phyloP scores from a whole-genome alignment of 2,113 vertebrate genomes.

The Epinephelus cyanopodus region DNA sequence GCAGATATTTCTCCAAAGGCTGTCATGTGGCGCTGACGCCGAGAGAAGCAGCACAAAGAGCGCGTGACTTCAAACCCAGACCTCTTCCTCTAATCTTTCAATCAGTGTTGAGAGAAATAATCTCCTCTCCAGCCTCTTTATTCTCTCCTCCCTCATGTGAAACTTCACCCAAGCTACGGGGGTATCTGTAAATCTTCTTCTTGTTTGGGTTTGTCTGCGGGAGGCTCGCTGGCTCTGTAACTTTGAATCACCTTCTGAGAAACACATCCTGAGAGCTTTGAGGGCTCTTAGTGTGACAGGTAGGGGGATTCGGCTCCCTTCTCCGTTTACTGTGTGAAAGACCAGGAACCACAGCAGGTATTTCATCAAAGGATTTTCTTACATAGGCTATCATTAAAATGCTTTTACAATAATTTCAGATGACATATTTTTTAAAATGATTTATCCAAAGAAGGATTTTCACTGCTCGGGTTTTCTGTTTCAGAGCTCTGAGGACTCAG shows the following conservation, averaged over 20 bases:
- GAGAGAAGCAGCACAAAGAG: slow-evolving; percentile 19
- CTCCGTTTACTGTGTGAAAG: slow-evolving; percentile 44
- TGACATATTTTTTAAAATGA: slow-evolving; percentile 31
- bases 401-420: slow-evolving; percentile 42
- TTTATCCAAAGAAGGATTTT: slow-evolving; percentile 26
- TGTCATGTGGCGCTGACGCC: slow-evolving; percentile 10
- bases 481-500: slow-evolving; percentile 11
- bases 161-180: slow-evolving; percentile 39
- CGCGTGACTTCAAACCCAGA: slow-evolving; percentile 50
- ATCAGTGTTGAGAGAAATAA: slow-evolving; percentile 51
- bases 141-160: slow-evolving; percentile 47
- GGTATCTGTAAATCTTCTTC: slow-evolving; percentile 68
- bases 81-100: slow-evolving; percentile 52
- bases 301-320: slow-evolving; percentile 43
- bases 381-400: slow-evolving; percentile 41
- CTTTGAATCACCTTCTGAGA: slow-evolving; percentile 59
- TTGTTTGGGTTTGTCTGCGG: slow-evolving; percentile 73
- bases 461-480: slow-evolving; percentile 31
- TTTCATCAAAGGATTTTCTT: slow-evolving; percentile 57
- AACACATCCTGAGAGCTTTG: slow-evolving; percentile 47
- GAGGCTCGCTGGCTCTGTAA: slow-evolving; percentile 36
- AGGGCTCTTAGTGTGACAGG: slow-evolving; percentile 54
- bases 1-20: slow-evolving; percentile 11
- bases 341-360: slow-evolving; percentile 33
- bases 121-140: slow-evolving; percentile 48